Evolutionary conservation across 2,888 invertebrate genomes (phyloP), one percentile per base, ranked within the genome.

Genomic region (Ischnura elegans): DNA sequence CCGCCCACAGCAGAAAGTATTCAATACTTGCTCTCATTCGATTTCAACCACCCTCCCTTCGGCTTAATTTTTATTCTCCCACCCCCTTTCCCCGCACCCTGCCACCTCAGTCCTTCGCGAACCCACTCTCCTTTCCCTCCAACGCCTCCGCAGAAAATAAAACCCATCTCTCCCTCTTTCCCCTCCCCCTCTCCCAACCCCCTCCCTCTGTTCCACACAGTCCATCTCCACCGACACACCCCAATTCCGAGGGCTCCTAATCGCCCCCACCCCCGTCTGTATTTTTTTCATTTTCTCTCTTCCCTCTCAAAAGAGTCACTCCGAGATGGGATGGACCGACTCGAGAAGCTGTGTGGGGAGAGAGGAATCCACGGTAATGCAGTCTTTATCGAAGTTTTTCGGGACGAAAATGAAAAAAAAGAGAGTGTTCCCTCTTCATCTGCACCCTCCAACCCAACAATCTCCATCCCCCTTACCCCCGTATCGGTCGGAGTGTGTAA

Each of bases 381-480:
- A 61, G 61, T 61, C 61, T 61, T 61, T 61, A 61, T 61, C 61
- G 61, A 61, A 61, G 61, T 61, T 61, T 51, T 61, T 61, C 61
- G 61, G n/a, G 61, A 25, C 51, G 19, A 61, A 61, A 61, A 61
- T 61, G 61, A 61, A 61, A 8, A 47, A 51, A 61, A 61, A 61
- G n/a, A n/a, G n/a, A n/a, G n/a, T n/a, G 61, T 61, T 25, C 85
- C 45, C 85, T 85, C 85, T 85, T 45, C 85, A 36, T 42, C 85
- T 43, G 61, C 42, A 42, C 42, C 45, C 85, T 42, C 85, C 85
- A 36, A 51, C 16, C 85, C 25, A 43, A 3, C 43, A 16, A 42
- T 25, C 85, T 85, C 85, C 21, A 3, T 29, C 36, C 36, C 36
- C 36, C 85, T 5, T 43, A 13, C 51, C 51, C 1, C 16, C 51